phyloP scores from a whole-genome alignment of 2,797 vertebrate species.

The Crocidura indochinensis region DNA sequence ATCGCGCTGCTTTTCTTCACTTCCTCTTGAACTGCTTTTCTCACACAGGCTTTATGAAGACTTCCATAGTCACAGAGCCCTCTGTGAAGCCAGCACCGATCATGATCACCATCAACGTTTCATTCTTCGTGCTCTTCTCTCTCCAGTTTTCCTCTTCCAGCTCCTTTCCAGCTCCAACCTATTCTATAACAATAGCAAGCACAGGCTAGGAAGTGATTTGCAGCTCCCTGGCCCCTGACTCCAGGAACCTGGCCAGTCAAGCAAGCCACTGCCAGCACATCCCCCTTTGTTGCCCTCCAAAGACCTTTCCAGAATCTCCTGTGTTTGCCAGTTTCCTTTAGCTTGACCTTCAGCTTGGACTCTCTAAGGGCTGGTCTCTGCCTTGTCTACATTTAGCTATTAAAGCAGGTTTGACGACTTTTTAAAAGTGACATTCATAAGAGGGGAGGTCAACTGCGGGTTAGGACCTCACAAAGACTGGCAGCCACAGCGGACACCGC shows the following conservation, averaged over 20 bases:
- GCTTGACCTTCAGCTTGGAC: slow-evolving; percentile 58
- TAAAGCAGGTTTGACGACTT: slow-evolving; percentile 67
- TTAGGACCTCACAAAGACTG: slow-evolving; percentile 47
- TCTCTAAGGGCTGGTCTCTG: slow-evolving; percentile 60
- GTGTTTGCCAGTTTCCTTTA: slow-evolving; percentile 67
- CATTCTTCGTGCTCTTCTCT: neutral
- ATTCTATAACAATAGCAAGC: slow-evolving; percentile 12
- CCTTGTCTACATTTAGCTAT: slow-evolving; percentile 68
- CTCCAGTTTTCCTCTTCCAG: neutral
- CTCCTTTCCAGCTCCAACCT: neutral
- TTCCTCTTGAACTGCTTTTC: slow-evolving; percentile 69
- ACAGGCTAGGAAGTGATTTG: slow-evolving; percentile 43
- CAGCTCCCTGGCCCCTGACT: neutral
- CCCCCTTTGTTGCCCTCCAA: slow-evolving; percentile 3
- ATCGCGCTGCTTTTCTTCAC: slow-evolving; percentile 42
- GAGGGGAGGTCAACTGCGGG: slow-evolving; percentile 29
- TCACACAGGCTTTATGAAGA: neutral
- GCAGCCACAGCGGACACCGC: slow-evolving; percentile 30
- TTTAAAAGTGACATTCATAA: slow-evolving; percentile 69
- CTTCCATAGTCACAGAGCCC: slow-evolving; percentile 56
- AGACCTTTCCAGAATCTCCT: slow-evolving; percentile 46
- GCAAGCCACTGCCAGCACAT: neutral
- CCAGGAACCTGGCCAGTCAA: slow-evolving; percentile 32
- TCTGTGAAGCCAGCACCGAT: neutral
- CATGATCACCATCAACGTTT: neutral